Base-by-base conservation (phyloP, 1,140 invertebrate species). In the Panagrolaimus sp. region DNA sequence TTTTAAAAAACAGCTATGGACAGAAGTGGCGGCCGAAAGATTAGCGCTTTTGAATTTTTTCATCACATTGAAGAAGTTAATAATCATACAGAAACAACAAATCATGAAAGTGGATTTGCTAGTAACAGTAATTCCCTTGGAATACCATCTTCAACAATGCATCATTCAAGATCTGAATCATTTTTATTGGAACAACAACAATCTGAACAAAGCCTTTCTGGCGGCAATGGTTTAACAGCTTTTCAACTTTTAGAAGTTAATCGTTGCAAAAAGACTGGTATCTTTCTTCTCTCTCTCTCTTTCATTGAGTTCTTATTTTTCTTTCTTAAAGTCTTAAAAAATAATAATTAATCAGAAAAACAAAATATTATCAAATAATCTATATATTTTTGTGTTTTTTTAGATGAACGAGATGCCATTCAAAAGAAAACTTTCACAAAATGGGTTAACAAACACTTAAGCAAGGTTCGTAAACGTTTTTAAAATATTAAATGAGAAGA, bases 381-480 rank as follows among this genome's bases (percentile, higher is more conserved):
- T 80, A 92, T 93, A 87, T 98, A 98, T 92, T 95, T 97, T 89
- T 89, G 87, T 52, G 43, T 26, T 73, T 79, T 91, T 91, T 65
- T 89, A 98, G 96, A 98, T 87, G 94, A 98, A 88, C 88, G 96
- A 86, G 95, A 98, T 88, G 93, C 93, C 78, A 96, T 98, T 84
- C 96, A 98, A 87, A 98, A 98, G 89, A 98, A 98, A 87, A 98
- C 96, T 76, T 98, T 98, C 87, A 98, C 95, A 78, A 98, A 98
- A 90, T 98, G 96, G 96, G 93, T 98, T 87, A 98, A 98, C 89
- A 98, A 97, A 89, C 95, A 98, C 88, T 89, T 98, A 80, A 92
- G 93, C 87, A 98, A 98, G 92, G 96, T 97, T 89, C 89, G 87
- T 55, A 43, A 47, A 45, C 17, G 8, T 17, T 3, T 15, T 71